These are phyloP conservation scores for Phalacrocorax carbo DNA, from an alignment of 2,113 vertebrate genomes.

Conservation along the genomic window DNA sequence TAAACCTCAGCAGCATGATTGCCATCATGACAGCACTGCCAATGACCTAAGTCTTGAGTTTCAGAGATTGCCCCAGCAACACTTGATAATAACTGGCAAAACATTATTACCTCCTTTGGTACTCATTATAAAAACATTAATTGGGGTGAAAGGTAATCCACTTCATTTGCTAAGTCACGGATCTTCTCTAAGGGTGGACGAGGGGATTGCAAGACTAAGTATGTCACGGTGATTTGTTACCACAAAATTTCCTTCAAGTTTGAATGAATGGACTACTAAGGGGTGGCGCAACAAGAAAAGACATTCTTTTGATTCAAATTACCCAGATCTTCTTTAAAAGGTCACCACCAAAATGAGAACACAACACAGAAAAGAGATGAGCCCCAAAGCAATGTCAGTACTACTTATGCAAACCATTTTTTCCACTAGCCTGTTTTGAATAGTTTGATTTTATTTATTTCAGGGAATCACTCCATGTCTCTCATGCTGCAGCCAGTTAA, in stretches of 20 bases:
- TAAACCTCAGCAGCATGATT: slow-evolving; percentile 62
- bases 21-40: slow-evolving; percentile 54
- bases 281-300: background rate
- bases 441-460: slow-evolving; percentile 9
- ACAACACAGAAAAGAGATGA: background rate
- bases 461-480: background rate
- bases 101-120: slow-evolving; percentile 58
- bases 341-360: slow-evolving; percentile 7
- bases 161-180: slow-evolving; percentile 66
- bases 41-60: slow-evolving; percentile 52
- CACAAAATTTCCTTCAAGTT: slow-evolving; percentile 8
- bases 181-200: slow-evolving; percentile 55
- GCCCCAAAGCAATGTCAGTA: background rate
- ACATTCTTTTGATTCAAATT: background rate
- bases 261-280: background rate
- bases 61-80: slow-evolving; percentile 58
- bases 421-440: background rate
- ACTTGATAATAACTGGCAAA: slow-evolving; percentile 67
- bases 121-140: slow-evolving; percentile 68
- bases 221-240: slow-evolving; percentile 1
- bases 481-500: background rate
- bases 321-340: background rate
- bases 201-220: slow-evolving; percentile 6
- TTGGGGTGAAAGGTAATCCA: slow-evolving; percentile 68
- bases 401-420: background rate